Conservation (phyloP, 2,888 invertebrate species). For the Heterodera filipjevi region DNA sequence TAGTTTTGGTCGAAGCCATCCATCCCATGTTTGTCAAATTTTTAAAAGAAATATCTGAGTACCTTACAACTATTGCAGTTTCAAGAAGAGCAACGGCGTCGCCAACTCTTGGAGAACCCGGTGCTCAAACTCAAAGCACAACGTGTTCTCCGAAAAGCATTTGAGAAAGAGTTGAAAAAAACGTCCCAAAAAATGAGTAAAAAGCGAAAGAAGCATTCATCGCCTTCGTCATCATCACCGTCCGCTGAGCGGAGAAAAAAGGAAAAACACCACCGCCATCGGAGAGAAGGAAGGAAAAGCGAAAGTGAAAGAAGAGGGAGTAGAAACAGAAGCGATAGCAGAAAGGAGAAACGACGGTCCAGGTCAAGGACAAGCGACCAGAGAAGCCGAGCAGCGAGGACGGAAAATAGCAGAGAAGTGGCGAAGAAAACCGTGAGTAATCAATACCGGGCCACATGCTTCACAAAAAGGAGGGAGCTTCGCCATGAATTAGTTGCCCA, state of each 20-base stretch:
- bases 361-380: no score
- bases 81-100: slow-evolving; percentile 51
- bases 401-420: no score
- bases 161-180: slow-evolving; percentile 41
- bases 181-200: slow-evolving; percentile 29
- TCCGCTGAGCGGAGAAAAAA: slow-evolving; percentile 8
- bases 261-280: slow-evolving; percentile 8
- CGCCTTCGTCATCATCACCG: slow-evolving; percentile 15
- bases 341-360: no score
- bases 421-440: no score
- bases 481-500: no score
- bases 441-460: no score
- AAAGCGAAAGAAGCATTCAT: slow-evolving; percentile 29
- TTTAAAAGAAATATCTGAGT: no score
- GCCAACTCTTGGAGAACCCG: slow-evolving; percentile 58
- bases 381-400: no score
- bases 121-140: slow-evolving; percentile 53
- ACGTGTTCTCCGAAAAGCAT: slow-evolving; percentile 47
- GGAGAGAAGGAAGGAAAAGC: neutral
- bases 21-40: no score
- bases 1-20: no score
- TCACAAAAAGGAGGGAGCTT: no score
- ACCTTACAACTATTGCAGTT: no score
- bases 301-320: neutral
- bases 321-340: neutral